Evolutionary conservation across 37 sponge, comb jelly and placozoan species (phyloP).

Genomic region (Haliclona indistincta): DNA sequence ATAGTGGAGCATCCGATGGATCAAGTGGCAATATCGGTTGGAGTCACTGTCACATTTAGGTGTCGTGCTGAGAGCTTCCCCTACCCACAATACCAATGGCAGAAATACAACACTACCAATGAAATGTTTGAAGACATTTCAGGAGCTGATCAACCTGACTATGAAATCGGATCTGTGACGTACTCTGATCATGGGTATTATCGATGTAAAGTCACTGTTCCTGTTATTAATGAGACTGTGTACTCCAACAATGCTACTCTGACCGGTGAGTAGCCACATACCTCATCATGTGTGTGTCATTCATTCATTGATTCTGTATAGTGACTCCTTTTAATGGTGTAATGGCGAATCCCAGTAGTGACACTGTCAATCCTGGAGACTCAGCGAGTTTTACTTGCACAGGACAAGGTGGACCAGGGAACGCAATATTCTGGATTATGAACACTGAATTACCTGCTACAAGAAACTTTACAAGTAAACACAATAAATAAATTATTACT

Average conservation of each 20-base stretch:
- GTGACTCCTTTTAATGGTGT: constrained; percentile 51
- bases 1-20: constrained; percentile 1
- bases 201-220: constrained; percentile 1
- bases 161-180: not conserved
- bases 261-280: constrained; percentile 4
- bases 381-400: constrained; percentile 33
- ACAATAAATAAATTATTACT: not conserved
- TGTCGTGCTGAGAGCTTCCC: constrained; percentile 29
- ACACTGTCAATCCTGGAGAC: not conserved
- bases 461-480: not conserved
- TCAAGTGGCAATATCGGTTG: not conserved
- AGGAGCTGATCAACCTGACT: not conserved
- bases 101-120: not conserved
- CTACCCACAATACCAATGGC: constrained; percentile 13
- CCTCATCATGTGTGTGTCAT: not conserved
- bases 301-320: constrained; percentile 7
- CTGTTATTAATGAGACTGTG: constrained; percentile 1
- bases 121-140: not conserved
- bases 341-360: not conserved
- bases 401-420: constrained; percentile 59
- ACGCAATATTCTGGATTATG: constrained; percentile 46
- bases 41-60: not conserved
- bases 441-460: not conserved
- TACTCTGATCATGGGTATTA: constrained; percentile 10
- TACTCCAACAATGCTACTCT: constrained; percentile 2